Evolutionary conservation across 2,113 vertebrate genomes (phyloP).

Genomic region (Physeter macrocephalus): DNA sequence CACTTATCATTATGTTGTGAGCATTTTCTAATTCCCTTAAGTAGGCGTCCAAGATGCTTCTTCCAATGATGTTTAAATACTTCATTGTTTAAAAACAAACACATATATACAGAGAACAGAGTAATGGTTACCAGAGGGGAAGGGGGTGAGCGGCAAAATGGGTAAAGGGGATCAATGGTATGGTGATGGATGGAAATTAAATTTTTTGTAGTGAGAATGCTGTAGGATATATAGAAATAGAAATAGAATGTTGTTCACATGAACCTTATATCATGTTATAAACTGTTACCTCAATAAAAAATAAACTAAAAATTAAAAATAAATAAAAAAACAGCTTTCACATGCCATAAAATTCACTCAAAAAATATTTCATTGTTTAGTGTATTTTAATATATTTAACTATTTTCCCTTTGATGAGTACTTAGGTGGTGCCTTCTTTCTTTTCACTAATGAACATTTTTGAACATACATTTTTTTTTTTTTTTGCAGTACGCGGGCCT

Average conservation of each 20-base stretch:
- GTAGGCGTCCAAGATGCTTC: conserved; percentile 26
- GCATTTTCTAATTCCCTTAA: conserved; percentile 37
- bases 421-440: neutral
- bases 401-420: neutral
- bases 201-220: too few species aligned
- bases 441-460: neutral
- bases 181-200: neutral
- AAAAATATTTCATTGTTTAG: neutral
- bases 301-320: neutral
- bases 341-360: neutral
- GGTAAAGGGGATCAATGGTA: neutral
- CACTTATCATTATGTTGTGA: conserved; percentile 6
- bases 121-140: neutral
- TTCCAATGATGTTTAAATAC: conserved; percentile 30
- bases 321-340: neutral
- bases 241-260: neutral
- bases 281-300: neutral
- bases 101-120: neutral
- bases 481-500: too few species aligned
- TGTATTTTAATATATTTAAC: conserved; percentile 2
- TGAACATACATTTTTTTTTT: too few species aligned
- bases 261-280: neutral
- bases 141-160: neutral
- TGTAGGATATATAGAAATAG: neutral
- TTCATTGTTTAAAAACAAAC: neutral